A percentile compares a stretch with the other conserved stretches of the same genome.
These are phyloP conservation scores for Pristiophorus japonicus DNA, from an alignment of 2,113 vertebrate species.

Conservation along the genomic window DNA sequence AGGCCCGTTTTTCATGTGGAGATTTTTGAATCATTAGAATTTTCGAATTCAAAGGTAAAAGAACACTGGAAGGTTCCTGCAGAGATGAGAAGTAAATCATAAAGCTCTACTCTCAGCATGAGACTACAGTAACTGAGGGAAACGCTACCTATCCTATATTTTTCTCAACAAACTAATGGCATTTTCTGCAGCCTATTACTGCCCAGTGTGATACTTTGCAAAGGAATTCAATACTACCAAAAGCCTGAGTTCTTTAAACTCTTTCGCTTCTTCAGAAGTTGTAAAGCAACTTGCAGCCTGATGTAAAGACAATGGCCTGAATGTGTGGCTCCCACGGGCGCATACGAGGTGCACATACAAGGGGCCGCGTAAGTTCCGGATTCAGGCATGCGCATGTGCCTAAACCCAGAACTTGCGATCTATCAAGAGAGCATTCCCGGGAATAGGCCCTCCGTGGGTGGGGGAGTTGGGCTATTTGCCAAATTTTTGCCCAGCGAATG, in stretches of 20 bases:
- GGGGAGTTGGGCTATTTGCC: too few species aligned
- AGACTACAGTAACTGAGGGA: constrained; percentile 46
- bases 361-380: too few species aligned
- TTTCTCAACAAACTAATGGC: constrained; percentile 57
- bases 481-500: too few species aligned
- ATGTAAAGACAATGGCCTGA: too few species aligned
- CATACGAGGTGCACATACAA: too few species aligned
- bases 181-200: constrained; percentile 43
- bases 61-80: constrained; percentile 53
- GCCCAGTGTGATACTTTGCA: constrained; percentile 44
- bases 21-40: not conserved
- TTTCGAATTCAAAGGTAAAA: constrained; percentile 19
- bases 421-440: too few species aligned
- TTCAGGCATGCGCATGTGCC: too few species aligned
- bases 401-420: too few species aligned
- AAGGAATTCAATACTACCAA: constrained; percentile 39
- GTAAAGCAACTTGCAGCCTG: not conserved
- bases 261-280: not conserved
- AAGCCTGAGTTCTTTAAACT: not conserved
- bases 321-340: too few species aligned
- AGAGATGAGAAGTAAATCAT: constrained; percentile 54
- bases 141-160: constrained; percentile 48
- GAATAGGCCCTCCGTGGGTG: too few species aligned
- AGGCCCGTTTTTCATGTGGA: not conserved
- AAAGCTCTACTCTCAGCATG: constrained; percentile 52